phyloP scores from a whole-genome alignment of 2,797 vertebrate genomes.

The Gymnothorax reevesii region DNA sequence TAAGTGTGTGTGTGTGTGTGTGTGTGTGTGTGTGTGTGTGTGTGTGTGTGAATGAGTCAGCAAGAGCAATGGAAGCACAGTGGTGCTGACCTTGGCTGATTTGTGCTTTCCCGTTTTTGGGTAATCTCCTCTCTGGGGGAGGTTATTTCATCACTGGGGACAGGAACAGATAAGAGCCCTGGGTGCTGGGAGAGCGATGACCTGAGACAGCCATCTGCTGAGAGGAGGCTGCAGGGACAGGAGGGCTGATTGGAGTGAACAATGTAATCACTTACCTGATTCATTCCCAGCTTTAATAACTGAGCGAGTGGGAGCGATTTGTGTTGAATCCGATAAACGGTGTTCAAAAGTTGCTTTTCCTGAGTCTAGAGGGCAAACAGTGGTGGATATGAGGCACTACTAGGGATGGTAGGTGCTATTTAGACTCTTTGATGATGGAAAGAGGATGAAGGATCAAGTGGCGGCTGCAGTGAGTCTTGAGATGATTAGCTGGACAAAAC shows the following conservation, averaged over 20 bases:
- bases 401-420: neutral
- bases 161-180: too few relatives aligned
- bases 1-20: too few relatives aligned
- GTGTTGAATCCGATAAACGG: neutral
- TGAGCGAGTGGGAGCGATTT: neutral
- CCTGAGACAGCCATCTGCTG: neutral
- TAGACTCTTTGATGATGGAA: neutral
- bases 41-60: too few relatives aligned
- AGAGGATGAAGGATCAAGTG: neutral
- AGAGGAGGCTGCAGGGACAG: neutral
- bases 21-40: too few relatives aligned
- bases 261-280: neutral
- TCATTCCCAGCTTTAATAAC: neutral
- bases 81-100: neutral
- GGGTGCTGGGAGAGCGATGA: neutral
- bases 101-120: neutral
- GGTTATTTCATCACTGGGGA: neutral
- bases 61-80: neutral
- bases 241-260: neutral
- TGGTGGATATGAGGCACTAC: neutral
- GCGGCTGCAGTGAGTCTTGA: neutral
- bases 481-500: neutral
- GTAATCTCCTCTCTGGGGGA: neutral
- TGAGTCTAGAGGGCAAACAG: neutral
- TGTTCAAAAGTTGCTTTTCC: neutral